Conservation (phyloP, 1,140 invertebrate genomes). For the Saccostrea glomerata region DNA sequence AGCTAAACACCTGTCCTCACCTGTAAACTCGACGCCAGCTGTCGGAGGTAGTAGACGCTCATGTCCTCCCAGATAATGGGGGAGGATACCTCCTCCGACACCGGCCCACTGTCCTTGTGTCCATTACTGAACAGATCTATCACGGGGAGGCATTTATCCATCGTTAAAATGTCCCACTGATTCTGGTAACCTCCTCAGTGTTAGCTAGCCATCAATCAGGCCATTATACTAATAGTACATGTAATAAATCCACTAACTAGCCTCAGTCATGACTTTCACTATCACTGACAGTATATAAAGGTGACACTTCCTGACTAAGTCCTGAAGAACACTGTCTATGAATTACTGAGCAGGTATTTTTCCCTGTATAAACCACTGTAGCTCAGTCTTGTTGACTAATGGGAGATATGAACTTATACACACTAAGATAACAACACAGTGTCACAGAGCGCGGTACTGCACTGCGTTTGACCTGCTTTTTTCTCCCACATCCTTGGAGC, state of each 20-base stretch:
- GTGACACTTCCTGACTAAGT: background rate
- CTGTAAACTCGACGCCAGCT: constrained; percentile 71
- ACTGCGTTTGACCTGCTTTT: background rate
- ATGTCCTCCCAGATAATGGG: constrained; percentile 73
- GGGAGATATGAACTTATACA: background rate
- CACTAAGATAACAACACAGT: background rate
- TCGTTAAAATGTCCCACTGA: constrained; percentile 26
- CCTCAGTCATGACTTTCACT: constrained; percentile 2
- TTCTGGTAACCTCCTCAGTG: background rate
- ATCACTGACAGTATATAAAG: background rate
- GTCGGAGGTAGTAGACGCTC: constrained; percentile 72
- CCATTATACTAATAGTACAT: background rate
- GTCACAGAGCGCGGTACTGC: background rate
- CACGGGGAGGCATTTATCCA: constrained; percentile 58
- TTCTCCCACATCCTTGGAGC: background rate
- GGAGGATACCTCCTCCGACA: constrained; percentile 52
- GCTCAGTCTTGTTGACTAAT: background rate
- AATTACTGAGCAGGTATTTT: background rate
- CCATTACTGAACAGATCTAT: constrained; percentile 44
- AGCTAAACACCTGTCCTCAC: constrained; percentile 54
- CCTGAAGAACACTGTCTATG: background rate
- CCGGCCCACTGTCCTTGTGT: constrained; percentile 44
- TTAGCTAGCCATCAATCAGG: background rate
- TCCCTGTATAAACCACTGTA: background rate
- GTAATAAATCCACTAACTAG: background rate